Percentiles rank a stretch among this genome's conserved stretches.
These are phyloP conservation scores for Microtus richardsoni DNA, from an alignment of 2,113 vertebrate species.

Conservation along the genomic window DNA sequence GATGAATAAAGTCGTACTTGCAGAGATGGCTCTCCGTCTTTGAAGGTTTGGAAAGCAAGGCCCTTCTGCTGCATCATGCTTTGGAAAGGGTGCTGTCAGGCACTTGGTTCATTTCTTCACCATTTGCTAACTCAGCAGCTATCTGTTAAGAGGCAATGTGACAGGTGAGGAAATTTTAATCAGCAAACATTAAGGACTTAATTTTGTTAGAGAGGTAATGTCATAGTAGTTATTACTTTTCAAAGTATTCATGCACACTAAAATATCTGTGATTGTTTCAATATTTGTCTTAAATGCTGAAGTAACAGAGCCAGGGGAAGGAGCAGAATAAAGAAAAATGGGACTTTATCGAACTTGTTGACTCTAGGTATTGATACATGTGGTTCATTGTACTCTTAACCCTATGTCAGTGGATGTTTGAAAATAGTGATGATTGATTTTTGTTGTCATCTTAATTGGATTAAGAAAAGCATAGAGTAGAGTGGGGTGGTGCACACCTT, in stretches of 20 bases:
- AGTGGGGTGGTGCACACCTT: neutral
- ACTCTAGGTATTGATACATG: neutral
- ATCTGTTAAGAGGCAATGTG: conserved; percentile 40
- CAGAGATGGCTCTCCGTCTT: conserved; percentile 6
- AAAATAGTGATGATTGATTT: neutral
- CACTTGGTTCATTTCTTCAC: neutral
- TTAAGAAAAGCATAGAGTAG: neutral
- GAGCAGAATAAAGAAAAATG: conserved; percentile 1
- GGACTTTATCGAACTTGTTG: neutral
- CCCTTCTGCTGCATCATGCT: neutral
- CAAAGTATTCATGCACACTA: conserved; percentile 10
- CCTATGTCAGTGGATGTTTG: neutral
- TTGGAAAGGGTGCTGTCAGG: conserved; percentile 5
- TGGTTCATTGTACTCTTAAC: neutral
- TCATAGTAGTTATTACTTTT: conserved; percentile 13
- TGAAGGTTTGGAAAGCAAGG: conserved; percentile 52
- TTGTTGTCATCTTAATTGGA: neutral
- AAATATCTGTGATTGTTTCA: neutral
- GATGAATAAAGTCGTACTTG: neutral
- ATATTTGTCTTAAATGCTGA: conserved; percentile 36
- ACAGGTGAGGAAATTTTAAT: neutral
- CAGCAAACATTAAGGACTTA: conserved; percentile 1
- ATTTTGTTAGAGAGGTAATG: conserved; percentile 27
- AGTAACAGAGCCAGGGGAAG: neutral
- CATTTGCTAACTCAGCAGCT: conserved; percentile 33